Evolutionary conservation across 2,797 vertebrate species (phyloP).

Genomic region (Malurus splendens): DNA sequence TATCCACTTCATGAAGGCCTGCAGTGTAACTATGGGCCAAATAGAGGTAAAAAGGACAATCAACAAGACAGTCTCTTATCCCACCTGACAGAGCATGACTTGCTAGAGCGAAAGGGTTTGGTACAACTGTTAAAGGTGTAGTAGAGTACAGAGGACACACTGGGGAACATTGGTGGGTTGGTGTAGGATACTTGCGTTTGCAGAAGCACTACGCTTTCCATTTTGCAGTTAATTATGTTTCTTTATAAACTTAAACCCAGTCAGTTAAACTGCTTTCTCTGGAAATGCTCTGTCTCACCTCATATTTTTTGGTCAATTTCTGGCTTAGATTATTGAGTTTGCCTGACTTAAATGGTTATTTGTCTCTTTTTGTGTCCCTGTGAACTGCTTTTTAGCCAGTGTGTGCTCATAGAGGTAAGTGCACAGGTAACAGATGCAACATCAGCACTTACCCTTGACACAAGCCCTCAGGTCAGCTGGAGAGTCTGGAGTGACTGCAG

Average conservation of each 20-base stretch:
- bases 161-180: neutral
- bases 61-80: neutral
- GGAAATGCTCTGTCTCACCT: neutral
- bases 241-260: neutral
- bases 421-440: neutral
- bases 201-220: neutral
- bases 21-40: neutral
- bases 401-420: neutral
- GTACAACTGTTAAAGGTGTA: neutral
- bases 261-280: neutral
- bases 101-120: neutral
- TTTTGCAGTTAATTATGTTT: neutral
- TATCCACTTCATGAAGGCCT: no score
- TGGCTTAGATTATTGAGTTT: neutral
- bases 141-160: neutral
- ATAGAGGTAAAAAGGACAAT: neutral
- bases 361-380: neutral
- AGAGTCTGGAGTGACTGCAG: conserved; percentile 50
- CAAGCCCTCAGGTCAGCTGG: conserved; percentile 83
- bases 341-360: neutral
- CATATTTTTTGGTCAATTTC: neutral
- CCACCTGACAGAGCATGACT: neutral
- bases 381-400: fast-evolving
- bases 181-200: neutral
- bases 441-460: conserved; percentile 76